Evolutionary conservation across 1,140 invertebrate species (phyloP).

Genomic region (Reticulitermes speratus): DNA sequence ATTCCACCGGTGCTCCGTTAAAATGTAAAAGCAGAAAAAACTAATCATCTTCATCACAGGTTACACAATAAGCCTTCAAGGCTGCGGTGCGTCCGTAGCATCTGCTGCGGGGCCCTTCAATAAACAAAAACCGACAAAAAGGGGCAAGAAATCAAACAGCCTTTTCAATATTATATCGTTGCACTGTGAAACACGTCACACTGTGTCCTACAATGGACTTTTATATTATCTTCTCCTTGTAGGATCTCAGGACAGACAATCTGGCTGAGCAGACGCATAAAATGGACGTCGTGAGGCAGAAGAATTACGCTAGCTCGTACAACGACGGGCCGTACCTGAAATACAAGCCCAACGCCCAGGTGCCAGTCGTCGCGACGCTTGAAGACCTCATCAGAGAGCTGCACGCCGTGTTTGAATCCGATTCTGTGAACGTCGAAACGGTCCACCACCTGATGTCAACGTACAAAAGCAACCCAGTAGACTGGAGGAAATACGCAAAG

Average conservation of each 20-base stretch:
- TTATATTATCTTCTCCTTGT: background rate
- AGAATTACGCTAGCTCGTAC: background rate
- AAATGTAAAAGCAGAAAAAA: too few species aligned
- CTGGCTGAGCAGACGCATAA: background rate
- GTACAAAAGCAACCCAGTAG: conserved; percentile 84
- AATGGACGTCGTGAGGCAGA: background rate
- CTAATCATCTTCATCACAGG: too few species aligned
- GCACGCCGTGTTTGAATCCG: conserved; percentile 70
- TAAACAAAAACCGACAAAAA: too few species aligned
- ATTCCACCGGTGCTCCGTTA: too few species aligned
- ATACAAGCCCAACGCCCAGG: background rate
- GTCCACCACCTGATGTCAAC: conserved; percentile 79
- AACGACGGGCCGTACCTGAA: background rate
- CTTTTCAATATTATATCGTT: too few species aligned
- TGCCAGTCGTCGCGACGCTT: conserved; percentile 48
- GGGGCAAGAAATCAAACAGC: too few species aligned
- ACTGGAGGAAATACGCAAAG: conserved; percentile 95
- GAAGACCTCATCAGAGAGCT: conserved; percentile 72
- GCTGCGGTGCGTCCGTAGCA: too few species aligned
- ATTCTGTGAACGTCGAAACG: conserved; percentile 84
- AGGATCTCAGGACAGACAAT: background rate
- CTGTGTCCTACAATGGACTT: too few species aligned
- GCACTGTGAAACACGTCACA: too few species aligned
- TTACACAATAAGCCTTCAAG: too few species aligned
- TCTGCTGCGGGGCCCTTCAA: too few species aligned